Percentiles rank a stretch among this genome's conserved stretches.
Evolutionary conservation across 2,113 vertebrate species (phyloP).

Genomic region (Prinia subflava): DNA sequence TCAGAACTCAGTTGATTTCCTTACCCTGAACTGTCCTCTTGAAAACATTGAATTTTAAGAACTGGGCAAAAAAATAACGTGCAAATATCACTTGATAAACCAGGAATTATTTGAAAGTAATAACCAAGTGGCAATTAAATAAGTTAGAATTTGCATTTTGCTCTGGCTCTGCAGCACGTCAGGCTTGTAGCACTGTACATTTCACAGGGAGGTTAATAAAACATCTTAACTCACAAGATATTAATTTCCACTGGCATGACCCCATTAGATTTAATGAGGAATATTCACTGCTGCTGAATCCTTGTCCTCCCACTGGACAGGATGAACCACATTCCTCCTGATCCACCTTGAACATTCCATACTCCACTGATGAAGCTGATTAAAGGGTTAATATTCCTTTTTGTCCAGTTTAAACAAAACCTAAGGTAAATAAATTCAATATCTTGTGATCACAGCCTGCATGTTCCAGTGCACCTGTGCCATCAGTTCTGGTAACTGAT

Average conservation of each 20-base stretch:
- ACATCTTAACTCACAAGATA: neutral
- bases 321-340: neutral
- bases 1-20: neutral
- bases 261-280: neutral
- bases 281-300: neutral
- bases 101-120: neutral
- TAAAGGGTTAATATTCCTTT: neutral
- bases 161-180: neutral
- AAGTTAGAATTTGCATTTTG: neutral
- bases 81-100: neutral
- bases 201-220: neutral
- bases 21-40: neutral
- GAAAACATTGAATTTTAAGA: neutral
- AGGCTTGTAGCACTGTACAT: neutral
- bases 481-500: neutral
- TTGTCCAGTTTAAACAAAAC: neutral
- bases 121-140: neutral
- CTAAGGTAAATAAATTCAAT: neutral
- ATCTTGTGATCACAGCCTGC: rapidly evolving
- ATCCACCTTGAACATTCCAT: neutral
- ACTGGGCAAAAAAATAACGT: neutral
- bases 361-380: neutral
- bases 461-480: no score
- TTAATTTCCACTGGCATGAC: neutral
- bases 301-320: neutral